Evolutionary conservation across 2,797 vertebrate species (phyloP), one percentile per base, ranked within the genome.

Genomic region (Microctenopoma lineatum): DNA sequence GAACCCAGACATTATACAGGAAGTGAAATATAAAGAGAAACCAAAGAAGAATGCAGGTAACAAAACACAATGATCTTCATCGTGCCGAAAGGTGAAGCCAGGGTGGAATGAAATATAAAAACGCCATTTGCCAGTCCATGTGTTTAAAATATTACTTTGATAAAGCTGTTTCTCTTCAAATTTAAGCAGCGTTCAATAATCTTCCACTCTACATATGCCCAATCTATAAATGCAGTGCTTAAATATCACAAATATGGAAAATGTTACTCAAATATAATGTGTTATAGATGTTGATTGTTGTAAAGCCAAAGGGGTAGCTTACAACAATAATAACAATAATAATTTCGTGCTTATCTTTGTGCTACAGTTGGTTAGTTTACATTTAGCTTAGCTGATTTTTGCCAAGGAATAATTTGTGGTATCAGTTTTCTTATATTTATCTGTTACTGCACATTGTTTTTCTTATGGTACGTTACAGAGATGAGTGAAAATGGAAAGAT

Each of bases 141-240:
- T 63, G 18, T 36, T 7, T 38, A 42, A 14, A 57, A 3, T 70
- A 3, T 67, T 41, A 4, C 3, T 38, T 69, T 12, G 15, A 36
- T 56, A 25, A 14, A 55, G n/a, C 34, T 59, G 21, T 21, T 21
- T 21, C 21, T 21, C 59, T 62, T 2, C 15, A 16, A 25, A 45
- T 34, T 9, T 47, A 38, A 60, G 54, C 26, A 56, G 11, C 12
- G 50, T 70, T 62, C 12, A 45, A 38, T 25, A 7, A 57, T 48
- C 29, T 25, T 34, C 4, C 21, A 1, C 8, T 4, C 15, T 56
- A 66, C 34, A 9, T 14, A 9, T 41, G 5, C 39, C 16, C 25
- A n/a, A 38, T 14, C 36, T 34, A 21, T 21, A 21, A 46, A 74
- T 59, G 27, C 51, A 9, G 63, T 36, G 27, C 36, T 57, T 51